Evolutionary conservation across 2,797 vertebrate species (phyloP).

Genomic region (Chelmon rostratus): DNA sequence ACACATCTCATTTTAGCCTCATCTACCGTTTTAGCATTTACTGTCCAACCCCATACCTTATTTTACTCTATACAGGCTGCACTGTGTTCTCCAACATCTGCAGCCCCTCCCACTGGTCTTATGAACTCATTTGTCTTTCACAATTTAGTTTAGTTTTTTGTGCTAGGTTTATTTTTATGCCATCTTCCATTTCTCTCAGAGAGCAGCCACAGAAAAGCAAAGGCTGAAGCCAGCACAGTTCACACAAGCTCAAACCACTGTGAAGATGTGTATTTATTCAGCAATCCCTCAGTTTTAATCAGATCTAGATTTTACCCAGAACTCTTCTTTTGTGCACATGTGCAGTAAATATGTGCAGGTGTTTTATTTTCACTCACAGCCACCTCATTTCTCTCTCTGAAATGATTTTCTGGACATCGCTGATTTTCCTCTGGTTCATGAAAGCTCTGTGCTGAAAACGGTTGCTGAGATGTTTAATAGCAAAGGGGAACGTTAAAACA

Average conservation of each 20-base stretch:
- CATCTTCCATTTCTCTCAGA: not conserved
- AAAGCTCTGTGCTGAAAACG: not conserved
- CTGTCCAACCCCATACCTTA: conserved; percentile 15
- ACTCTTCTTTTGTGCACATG: not conserved
- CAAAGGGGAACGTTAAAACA: not conserved
- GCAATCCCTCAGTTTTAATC: too few relatives aligned
- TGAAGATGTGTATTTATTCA: not conserved
- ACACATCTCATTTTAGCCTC: conserved; percentile 55
- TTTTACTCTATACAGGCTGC: not conserved
- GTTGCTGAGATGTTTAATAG: not conserved
- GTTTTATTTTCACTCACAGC: not conserved
- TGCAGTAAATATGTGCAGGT: not conserved
- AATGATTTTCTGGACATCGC: not conserved
- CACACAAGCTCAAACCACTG: not conserved
- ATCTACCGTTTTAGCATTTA: conserved; percentile 43
- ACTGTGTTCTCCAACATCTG: not conserved
- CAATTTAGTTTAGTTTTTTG: conserved; percentile 45
- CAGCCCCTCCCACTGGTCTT: not conserved
- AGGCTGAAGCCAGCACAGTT: not conserved
- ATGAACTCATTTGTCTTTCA: conserved; percentile 23
- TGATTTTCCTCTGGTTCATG: not conserved
- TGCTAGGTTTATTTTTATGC: conserved; percentile 56
- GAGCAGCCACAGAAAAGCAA: conserved; percentile 13
- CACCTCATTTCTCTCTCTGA: not conserved
- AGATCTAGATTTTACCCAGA: not conserved